Evolutionary conservation across 1,140 invertebrate species (phyloP), one percentile per base, ranked within the genome.

Genomic region (Parasteatoda tepidariorum): DNA sequence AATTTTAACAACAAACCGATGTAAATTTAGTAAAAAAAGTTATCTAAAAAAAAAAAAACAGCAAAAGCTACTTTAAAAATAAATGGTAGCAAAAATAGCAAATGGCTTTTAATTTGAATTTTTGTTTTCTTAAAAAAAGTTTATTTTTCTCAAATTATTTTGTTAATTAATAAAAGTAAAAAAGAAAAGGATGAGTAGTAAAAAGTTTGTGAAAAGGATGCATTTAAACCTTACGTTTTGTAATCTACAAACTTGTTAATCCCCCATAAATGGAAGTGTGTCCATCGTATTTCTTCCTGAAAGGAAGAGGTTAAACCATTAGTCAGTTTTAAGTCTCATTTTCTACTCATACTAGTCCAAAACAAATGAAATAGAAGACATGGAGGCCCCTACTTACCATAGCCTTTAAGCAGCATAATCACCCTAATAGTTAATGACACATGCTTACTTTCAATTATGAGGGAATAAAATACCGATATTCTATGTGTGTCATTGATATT

Each of bases 241-340:
- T 33, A 70, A 82, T 82, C 78, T 82, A 82, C 67, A 82, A 82
- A 82, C 78, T 82, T 70, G 78, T 82, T 82, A 70, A 61, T 82
- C 78, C 78, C 38, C 78, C 68, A 82, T 82, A 82, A 82, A 70
- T 82, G 78, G 78, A 70, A 48, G 38, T 13, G 78, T 70, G 78
- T 70, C 78, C 78, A 82, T 70, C 66, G 78, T 61, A 82, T 82
- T 82, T 82, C 78, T 82, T 82, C 78, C 78, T 82, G 78, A 82
- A 82, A 82, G 78, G 78, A 82, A 82, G 78, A 82, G 78, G 78
- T 82, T 82, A n/a, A n/a, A 71, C 78, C 78, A 82, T 82, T 82
- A 82, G 78, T 79, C 22, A 62, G 48, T 71, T 79, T 82, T 57
- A 13, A 70, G 68, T 79, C 68, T 55, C 71, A 54, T 70, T 70